Conservation (phyloP, 2,888 invertebrate species). For the Caenorhabditis sp. region DNA sequence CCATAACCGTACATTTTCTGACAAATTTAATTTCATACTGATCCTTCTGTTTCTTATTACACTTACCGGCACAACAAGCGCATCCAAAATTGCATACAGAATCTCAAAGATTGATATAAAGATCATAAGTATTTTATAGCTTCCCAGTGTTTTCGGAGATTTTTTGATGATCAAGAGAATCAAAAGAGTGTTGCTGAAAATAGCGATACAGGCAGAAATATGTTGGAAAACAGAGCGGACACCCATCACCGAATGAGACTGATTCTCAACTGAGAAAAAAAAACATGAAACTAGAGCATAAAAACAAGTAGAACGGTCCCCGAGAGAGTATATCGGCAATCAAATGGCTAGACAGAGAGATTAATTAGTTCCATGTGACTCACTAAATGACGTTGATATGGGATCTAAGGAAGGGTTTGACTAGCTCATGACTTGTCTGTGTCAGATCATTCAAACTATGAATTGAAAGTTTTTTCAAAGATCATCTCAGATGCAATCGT, state of each 20-base stretch:
- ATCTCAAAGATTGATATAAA: constrained; percentile 44
- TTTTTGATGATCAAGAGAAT: constrained; percentile 30
- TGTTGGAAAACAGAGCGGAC: constrained; percentile 20
- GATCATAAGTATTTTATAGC: constrained; percentile 42
- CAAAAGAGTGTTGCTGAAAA: constrained; percentile 22
- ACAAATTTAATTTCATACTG: not conserved
- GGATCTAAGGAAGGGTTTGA: too few species aligned
- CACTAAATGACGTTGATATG: not conserved
- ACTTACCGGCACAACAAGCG: constrained; percentile 28
- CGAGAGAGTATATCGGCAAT: not conserved
- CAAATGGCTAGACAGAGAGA: not conserved
- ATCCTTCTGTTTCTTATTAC: not conserved
- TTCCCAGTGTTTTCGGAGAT: constrained; percentile 36
- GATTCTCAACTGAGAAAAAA: not conserved
- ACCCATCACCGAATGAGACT: not conserved
- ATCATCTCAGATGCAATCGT: too few species aligned
- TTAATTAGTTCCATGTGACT: not conserved
- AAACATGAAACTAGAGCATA: not conserved
- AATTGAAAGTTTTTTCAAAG: too few species aligned
- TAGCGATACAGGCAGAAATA: not conserved
- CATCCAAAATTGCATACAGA: constrained; percentile 29
- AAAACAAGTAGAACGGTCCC: not conserved
- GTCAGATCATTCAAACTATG: too few species aligned
- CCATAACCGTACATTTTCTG: constrained; percentile 31
- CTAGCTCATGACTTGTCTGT: too few species aligned